Percentiles rank a stretch among this genome's conserved stretches.
phyloP scores from a whole-genome alignment of 2,113 vertebrate genomes.

The cattle (Bos taurus) region DNA sequence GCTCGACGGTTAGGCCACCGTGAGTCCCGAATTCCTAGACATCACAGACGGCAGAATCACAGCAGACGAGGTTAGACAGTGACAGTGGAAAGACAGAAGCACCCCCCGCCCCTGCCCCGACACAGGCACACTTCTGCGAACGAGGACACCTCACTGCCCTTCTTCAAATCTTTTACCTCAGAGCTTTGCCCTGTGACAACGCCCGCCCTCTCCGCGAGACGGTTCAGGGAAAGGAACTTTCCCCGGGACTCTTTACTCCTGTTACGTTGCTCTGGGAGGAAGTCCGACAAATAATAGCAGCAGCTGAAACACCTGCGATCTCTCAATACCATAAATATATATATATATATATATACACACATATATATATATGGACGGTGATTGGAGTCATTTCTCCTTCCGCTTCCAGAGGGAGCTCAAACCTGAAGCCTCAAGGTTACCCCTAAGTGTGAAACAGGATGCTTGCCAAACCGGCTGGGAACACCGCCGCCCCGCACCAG shows the following conservation, averaged over 20 bases:
- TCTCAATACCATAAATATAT: background rate
- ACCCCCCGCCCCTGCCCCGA: background rate
- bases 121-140: background rate
- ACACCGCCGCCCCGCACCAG: background rate
- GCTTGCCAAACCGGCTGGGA: background rate
- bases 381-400: conserved; percentile 73
- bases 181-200: background rate
- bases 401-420: conserved; percentile 74
- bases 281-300: conserved; percentile 44
- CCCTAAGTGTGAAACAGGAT: conserved; percentile 46
- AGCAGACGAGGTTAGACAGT: background rate
- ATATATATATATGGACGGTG: background rate
- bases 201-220: background rate
- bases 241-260: background rate
- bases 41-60: background rate
- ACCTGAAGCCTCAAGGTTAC: conserved; percentile 65
- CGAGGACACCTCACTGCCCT: background rate
- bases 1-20: background rate
- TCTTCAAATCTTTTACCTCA: background rate
- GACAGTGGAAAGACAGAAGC: background rate
- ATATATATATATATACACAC: no score
- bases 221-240: background rate
- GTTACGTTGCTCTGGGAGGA: background rate
- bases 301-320: conserved; percentile 73
- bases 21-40: background rate